Base-by-base conservation (phyloP, 2,113 vertebrate genomes). In the Engraulis encrasicolus region DNA sequence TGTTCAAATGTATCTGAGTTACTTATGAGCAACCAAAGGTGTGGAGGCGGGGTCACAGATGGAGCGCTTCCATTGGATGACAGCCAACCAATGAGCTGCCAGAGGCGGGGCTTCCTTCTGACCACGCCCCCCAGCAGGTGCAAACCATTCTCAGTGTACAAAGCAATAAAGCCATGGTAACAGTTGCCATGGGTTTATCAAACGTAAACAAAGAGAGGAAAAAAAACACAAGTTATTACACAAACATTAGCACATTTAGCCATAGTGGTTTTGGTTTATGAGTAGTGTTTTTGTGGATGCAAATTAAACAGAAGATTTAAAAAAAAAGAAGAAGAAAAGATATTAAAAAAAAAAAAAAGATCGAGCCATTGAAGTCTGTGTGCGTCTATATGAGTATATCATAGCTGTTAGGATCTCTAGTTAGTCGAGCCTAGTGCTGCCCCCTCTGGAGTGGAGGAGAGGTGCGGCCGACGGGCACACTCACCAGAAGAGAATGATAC, bases 161-260 rank as follows among this genome's bases (percentile, higher is more conserved):
- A 96, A 99, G 98, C 98, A 99, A 99, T 99, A 96, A 96, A 95
- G 94, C 91, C 91, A 92, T 92, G 91, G 96, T 94, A 96, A 95
- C 91, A 93, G 92, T 92, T 93, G 90, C 91, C 90, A 85, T 93
- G 90, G 83, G 78, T 82, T 83, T 84, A 87, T 87, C 77, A 79
- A n/a, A 86, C 58, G 23, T 66, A 85, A 78, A 83, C 80, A 45
- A 83, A 86, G 78, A 81, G 34, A 78, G 37, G 52, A 37, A 85
- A 58, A 80, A 58, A 86, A 1, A 85, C 84, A 78, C 86, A 92
- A 89, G 91, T 83, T 78, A 88, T n/a, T n/a, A n/a, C n/a, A n/a
- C n/a, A n/a, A 89, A 88, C 84, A 92, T 94, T 94, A 90, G 90
- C 95, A 94, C 95, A 94, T 94, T 93, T 96, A 95, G 93, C 92